phyloP scores from a whole-genome alignment of 2,888 invertebrate species.

The Thelaira solivaga region DNA sequence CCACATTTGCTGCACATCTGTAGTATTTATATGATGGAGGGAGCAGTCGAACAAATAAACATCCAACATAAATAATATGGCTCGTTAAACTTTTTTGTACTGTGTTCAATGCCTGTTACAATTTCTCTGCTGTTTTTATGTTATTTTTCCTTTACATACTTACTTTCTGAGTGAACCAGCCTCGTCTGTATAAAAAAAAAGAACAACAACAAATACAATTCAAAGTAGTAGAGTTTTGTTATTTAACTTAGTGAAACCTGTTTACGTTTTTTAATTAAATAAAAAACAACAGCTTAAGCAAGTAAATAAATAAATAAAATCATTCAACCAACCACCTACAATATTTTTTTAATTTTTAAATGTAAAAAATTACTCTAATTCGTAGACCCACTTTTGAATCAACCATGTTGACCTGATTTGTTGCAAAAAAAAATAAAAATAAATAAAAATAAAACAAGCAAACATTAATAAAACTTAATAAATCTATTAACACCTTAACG shows the following conservation, averaged over 20 bases:
- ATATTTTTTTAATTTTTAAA: conserved; percentile 16
- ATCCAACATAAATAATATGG: conserved; percentile 5
- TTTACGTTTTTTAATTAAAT: not conserved
- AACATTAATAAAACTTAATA: not conserved
- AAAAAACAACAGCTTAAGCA: not conserved
- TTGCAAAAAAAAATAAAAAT: not conserved
- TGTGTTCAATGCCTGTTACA: conserved; percentile 44
- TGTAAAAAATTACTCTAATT: conserved; percentile 21
- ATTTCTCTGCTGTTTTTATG: conserved; percentile 37
- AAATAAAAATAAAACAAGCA: too few species aligned
- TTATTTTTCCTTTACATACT: not conserved
- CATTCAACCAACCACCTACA: conserved; percentile 46
- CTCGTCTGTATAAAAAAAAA: not conserved
- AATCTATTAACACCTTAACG: conserved; percentile 23
- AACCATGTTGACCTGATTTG: conserved; percentile 49
- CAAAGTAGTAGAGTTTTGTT: not conserved
- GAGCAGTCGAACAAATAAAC: conserved; percentile 1
- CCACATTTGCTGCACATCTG: conserved; percentile 6
- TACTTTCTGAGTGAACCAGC: not conserved
- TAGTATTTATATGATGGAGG: not conserved
- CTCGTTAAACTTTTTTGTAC: conserved; percentile 46
- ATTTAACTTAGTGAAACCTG: conserved; percentile 4
- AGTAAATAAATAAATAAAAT: conserved; percentile 12
- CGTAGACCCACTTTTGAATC: conserved; percentile 30
- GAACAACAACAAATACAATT: not conserved